phyloP scores from a whole-genome alignment of 1,140 invertebrate genomes.

The Achroia grisella region DNA sequence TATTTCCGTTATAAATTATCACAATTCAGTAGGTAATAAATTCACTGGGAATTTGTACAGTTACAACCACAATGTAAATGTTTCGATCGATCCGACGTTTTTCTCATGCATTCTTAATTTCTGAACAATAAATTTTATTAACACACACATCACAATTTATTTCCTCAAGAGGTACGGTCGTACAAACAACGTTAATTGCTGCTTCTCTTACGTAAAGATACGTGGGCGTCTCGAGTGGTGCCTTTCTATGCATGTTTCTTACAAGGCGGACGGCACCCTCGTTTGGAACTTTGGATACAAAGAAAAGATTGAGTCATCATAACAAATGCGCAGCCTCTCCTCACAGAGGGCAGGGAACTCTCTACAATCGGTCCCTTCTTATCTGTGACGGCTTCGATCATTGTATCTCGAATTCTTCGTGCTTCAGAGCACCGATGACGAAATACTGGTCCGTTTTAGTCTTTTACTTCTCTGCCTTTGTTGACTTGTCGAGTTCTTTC shows the following conservation, averaged over 20 bases:
- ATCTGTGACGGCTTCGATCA: constrained; percentile 61
- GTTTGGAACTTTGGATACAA: constrained; percentile 28
- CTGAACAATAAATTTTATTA: constrained; percentile 67
- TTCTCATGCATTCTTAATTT: constrained; percentile 53
- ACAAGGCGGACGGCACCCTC: constrained; percentile 27
- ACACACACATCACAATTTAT: constrained; percentile 65
- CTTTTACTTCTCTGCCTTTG: constrained; percentile 55
- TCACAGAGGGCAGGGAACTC: constrained; percentile 42
- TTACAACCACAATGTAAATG: constrained; percentile 39
- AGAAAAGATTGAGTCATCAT: constrained; percentile 70
- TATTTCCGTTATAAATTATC: constrained; percentile 18
- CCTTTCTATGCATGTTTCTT: constrained; percentile 25
- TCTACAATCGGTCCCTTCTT: constrained; percentile 59
- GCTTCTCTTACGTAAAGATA: constrained; percentile 53
- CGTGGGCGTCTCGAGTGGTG: constrained; percentile 38
- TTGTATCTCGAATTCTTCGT: constrained; percentile 60
- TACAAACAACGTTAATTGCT: constrained; percentile 64
- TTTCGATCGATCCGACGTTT: constrained; percentile 38
- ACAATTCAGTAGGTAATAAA: constrained; percentile 23
- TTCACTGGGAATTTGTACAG: constrained; percentile 22
- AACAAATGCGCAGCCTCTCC: constrained; percentile 56
- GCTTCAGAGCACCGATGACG: constrained; percentile 50
- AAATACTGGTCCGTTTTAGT: constrained; percentile 55
- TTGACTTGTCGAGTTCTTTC: constrained; percentile 61
- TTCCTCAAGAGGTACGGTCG: constrained; percentile 31